Evolutionary conservation across 2,888 invertebrate genomes (phyloP), one percentile per base, ranked within the genome.

Genomic region (Catocala sponsa): DNA sequence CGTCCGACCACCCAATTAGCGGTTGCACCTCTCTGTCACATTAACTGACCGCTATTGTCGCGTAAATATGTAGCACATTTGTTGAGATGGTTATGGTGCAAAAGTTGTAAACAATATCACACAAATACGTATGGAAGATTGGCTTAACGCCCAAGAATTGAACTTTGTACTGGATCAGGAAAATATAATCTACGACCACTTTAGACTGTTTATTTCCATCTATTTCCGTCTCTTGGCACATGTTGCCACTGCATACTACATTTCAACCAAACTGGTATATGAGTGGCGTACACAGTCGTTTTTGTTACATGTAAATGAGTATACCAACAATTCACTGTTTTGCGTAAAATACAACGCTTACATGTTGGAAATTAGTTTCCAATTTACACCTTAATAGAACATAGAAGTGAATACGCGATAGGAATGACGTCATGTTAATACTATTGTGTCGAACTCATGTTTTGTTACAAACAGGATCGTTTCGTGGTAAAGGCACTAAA

Each of bases 81-180:
- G 54, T 12, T 38, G 44, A 11, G 56, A 70, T 72, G 65, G 69
- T 71, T 72, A 72, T 54, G 54, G 44, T 48, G 62, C 41, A 67
- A 72, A 74, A 77, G 69, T 66, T 68, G 76, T 81, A 83, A 83
- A 83, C 78, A 81, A 55, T 73, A 72, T 68, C 48, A 54, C 73
- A 71, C 79, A 79, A 82, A 82, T 83, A 83, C 68, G 63, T 73
- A 78, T 72, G 46, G 68, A 68, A 82, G 80, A 83, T 91, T 93
- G 93, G 94, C 93, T 81, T 80, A 71, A 54, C 79, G 92, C 93
- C 93, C 79, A 81, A 78, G 72, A 81, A 82, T 84, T 89, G 93
- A 91, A 92, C 94, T 93, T 93, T 91, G 93, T 85, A 91, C 92
- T 82, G 89, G 87, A 90, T 85, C 89, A 85, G 92, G 91, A 89